Percentiles rank a stretch among this genome's conserved stretches.
Conservation (phyloP, 1,140 invertebrate species). For the Aleiodes sp. region DNA sequence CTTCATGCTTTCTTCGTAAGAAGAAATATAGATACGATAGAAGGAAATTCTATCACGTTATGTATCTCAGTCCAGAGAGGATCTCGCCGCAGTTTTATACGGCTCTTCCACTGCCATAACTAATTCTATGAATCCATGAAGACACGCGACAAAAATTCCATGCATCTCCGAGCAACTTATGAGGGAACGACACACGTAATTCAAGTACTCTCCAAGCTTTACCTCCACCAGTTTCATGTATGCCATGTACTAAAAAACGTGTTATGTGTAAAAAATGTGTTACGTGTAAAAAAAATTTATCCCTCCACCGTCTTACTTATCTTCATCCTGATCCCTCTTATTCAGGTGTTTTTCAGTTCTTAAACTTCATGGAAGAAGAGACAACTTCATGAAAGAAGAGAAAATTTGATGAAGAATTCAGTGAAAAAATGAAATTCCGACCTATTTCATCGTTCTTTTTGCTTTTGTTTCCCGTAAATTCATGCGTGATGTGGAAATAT, state of each 20-base stretch:
- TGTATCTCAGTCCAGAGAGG: neutral
- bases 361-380: too few relatives aligned
- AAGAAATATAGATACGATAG: neutral
- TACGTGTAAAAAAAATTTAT: too few relatives aligned
- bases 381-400: too few relatives aligned
- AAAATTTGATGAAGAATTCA: too few relatives aligned
- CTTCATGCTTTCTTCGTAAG: neutral
- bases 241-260: neutral
- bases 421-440: too few relatives aligned
- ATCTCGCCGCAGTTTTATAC: neutral
- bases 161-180: conserved; percentile 26
- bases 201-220: neutral
- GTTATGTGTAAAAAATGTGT: too few relatives aligned
- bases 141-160: conserved; percentile 37
- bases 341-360: neutral
- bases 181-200: neutral
- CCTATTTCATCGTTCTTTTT: conserved; percentile 6
- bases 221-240: neutral
- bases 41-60: neutral
- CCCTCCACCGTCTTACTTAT: too few relatives aligned
- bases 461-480: conserved; percentile 15
- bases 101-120: conserved; percentile 17
- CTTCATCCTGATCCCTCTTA: too few relatives aligned
- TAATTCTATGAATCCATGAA: conserved; percentile 35
- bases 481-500: neutral